Evolutionary conservation across 1,140 invertebrate genomes (phyloP).

Genomic region (Tetragonula clypearis): DNA sequence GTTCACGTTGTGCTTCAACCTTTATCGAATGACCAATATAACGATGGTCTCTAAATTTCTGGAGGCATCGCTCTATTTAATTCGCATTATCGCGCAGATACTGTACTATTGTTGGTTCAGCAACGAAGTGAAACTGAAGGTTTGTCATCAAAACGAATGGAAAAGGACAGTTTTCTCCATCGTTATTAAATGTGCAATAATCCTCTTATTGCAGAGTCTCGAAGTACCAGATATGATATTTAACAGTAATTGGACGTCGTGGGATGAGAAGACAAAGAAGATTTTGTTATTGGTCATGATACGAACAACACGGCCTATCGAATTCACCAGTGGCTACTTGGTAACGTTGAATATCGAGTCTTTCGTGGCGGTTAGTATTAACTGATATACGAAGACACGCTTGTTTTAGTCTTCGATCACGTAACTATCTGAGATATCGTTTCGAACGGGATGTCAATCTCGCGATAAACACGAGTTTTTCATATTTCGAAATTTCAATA

Average conservation of each 20-base stretch:
- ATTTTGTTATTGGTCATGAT: neutral
- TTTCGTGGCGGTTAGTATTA: neutral
- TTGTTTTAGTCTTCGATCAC: no score
- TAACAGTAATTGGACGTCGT: neutral
- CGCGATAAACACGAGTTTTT: no score
- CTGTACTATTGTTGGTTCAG: neutral
- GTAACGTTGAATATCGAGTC: neutral
- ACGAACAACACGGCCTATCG: neutral
- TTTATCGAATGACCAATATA: neutral
- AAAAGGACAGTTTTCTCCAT: neutral
- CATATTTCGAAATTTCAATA: no score
- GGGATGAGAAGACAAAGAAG: neutral
- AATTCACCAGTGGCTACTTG: neutral
- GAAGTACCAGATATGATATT: neutral
- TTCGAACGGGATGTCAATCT: no score
- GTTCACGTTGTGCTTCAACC: neutral
- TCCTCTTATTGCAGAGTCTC: neutral
- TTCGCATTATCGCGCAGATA: neutral
- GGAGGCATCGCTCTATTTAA: neutral
- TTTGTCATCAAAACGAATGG: neutral
- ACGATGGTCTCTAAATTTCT: neutral
- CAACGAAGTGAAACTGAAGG: conserved; percentile 10
- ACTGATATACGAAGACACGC: neutral
- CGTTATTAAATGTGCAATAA: no score
- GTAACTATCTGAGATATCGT: neutral